Conservation (phyloP, 2,113 vertebrate species). For the Oreocharis arfaki region DNA sequence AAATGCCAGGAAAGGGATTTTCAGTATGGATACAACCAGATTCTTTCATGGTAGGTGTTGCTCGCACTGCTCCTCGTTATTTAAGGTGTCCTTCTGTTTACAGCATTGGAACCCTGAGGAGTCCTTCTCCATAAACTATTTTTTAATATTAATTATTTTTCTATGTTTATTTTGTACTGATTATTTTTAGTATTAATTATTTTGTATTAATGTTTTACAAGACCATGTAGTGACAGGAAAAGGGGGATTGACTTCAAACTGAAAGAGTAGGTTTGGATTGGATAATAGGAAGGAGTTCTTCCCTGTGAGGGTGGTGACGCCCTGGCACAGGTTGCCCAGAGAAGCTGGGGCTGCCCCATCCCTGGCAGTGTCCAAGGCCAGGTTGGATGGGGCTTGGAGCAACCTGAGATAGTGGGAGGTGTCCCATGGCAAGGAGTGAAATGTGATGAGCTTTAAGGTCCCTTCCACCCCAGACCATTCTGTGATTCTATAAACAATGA, state of each 20-base stretch:
- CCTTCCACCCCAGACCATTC: background rate
- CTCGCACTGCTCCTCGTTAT: fast-evolving
- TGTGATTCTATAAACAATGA: background rate
- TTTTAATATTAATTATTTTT: background rate
- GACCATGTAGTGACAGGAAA: background rate
- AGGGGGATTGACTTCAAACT: background rate
- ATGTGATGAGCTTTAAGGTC: background rate
- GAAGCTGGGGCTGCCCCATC: background rate
- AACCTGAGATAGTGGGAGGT: background rate
- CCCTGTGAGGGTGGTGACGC: fast-evolving
- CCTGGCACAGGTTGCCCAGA: background rate
- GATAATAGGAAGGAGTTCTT: background rate
- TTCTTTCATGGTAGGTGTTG: slow-evolving; percentile 80
- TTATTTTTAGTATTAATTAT: background rate
- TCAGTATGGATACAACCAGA: slow-evolving; percentile 97
- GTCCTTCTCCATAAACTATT: background rate
- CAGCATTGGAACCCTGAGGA: background rate
- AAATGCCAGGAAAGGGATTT: slow-evolving; percentile 91
- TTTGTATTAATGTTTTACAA: background rate
- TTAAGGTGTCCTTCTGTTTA: background rate
- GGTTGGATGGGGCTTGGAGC: background rate
- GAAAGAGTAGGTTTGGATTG: background rate
- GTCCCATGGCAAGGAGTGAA: background rate
- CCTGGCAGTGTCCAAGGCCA: background rate
- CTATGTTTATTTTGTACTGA: background rate